Percentiles rank a stretch among this genome's conserved stretches.
Conservation (phyloP, 2,113 vertebrate species). For the Empidonax traillii region DNA sequence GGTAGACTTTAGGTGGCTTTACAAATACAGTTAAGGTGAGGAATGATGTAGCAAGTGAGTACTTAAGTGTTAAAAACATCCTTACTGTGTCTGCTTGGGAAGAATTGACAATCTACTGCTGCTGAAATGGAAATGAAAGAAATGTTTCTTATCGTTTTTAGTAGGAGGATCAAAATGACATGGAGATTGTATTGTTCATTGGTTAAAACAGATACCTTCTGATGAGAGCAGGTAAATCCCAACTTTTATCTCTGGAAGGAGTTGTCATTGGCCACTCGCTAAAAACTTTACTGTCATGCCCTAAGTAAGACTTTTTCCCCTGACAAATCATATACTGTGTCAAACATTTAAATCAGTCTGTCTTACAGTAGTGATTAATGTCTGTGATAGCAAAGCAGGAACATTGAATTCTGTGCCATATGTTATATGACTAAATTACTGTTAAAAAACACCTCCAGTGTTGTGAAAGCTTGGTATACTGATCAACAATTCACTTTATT, state of each 20-base stretch:
- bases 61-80: not conserved
- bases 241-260: not conserved
- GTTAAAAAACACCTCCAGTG: not conserved
- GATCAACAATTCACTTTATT: not conserved
- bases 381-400: not conserved
- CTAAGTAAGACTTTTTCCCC: not conserved
- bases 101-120: not conserved
- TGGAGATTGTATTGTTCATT: not conserved
- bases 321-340: not conserved
- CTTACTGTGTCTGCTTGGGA: not conserved
- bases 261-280: not conserved
- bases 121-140: not conserved
- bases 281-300: not conserved
- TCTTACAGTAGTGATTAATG: not conserved
- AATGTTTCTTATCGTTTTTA: not conserved
- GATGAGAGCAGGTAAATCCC: not conserved
- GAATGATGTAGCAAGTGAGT: not conserved
- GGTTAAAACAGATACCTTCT: not conserved
- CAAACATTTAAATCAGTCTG: not conserved
- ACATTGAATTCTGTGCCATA: not conserved
- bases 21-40: not conserved
- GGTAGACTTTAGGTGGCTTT: not conserved
- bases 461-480: not conserved
- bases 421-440: not conserved
- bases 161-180: not conserved